Evolutionary conservation across 2,113 vertebrate species (phyloP), one percentile per base, ranked within the genome.

Genomic region (Hemicordylus capensis): DNA sequence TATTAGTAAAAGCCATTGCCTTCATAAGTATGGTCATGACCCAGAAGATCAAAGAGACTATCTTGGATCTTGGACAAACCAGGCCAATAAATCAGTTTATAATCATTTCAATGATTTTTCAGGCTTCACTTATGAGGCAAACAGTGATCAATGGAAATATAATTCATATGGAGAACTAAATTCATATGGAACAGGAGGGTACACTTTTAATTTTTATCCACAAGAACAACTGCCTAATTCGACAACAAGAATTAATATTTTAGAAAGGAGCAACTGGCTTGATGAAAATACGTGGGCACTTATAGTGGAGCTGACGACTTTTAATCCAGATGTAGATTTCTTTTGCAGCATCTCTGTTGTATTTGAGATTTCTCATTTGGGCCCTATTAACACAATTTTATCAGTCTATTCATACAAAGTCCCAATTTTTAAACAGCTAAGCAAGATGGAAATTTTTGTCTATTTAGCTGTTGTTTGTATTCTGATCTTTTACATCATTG

Each of bases 281-380:
- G 95, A 97, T 74, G 94, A 94, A 63, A 90, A 89, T 46, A 96
- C 95, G 0, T 96, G 94, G 96, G 94, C 94, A 1, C 92, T 96
- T 56, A 92, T 96, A 34, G 17, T 95, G 46, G 95, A 97, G 31
- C 58, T 95, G 8, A 95, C 92, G 0, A 93, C 92, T 0, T 95
- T 94, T 24, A 96, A 93, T 44, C 15, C 90, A 0, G 95, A 95
- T 0, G 28, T n/a, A 28, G 54, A 59, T 19, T 93, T 96, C 42
- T 88, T 97, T 72, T 95, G 96, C 31, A 93, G 91, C 46, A n/a
- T 94, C 14, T 94, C 95, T 0, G 67, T 96, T 28, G 2, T 95
- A 31, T 96, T 96, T 8, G 95, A 96, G 88, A 86, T 85, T 5
- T 95, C 93, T 19, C 61, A 42, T 15, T 46, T 94, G 0, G 96